Conservation (phyloP, 1,140 invertebrate genomes). For the Whitmania pigra region DNA sequence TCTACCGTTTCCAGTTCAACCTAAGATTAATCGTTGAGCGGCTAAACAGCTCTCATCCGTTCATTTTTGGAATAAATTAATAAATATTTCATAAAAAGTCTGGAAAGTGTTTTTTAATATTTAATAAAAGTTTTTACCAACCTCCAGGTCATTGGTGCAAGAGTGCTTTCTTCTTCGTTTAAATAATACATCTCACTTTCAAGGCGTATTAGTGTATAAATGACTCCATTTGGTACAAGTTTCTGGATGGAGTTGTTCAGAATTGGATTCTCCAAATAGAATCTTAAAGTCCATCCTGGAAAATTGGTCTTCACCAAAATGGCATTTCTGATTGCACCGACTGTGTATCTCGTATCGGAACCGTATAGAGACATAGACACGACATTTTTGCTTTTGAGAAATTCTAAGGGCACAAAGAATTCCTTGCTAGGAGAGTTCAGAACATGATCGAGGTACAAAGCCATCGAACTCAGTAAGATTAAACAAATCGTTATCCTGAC, state of each 20-base stretch:
- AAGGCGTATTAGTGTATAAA: not conserved
- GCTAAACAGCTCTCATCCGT: no score
- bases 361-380: conserved; percentile 17
- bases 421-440: no score
- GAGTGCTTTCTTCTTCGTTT: not conserved
- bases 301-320: not conserved
- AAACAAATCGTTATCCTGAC: no score
- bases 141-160: conserved; percentile 13
- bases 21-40: no score
- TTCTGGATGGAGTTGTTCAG: not conserved
- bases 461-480: no score
- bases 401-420: no score
- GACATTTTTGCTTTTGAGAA: not conserved
- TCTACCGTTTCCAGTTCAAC: no score
- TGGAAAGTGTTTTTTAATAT: no score
- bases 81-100: no score
- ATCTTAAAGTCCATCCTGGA: conserved; percentile 19
- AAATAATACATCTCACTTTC: not conserved
- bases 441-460: no score
- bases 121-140: no score
- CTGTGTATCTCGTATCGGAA: not conserved
- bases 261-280: conserved; percentile 2
- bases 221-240: not conserved
- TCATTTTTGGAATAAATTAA: no score
- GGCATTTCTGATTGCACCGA: not conserved